Evolutionary conservation across 2,797 vertebrate genomes (phyloP), one percentile per base, ranked within the genome.

Genomic region (Arrhamphus sclerolepis): DNA sequence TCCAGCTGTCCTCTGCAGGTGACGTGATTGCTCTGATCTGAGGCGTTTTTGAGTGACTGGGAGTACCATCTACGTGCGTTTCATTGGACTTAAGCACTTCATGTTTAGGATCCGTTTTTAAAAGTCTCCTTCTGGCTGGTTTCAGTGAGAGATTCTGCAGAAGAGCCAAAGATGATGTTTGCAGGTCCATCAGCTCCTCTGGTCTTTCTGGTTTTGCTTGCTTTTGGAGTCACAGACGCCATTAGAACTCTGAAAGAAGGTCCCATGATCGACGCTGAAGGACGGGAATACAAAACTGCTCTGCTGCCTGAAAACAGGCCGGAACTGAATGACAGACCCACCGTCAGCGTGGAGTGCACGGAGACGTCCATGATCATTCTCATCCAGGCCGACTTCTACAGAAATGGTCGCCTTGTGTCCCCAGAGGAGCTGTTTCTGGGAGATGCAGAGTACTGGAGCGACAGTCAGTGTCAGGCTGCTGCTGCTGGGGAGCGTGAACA

Each of bases 361-460:
- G 80, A 77, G 0, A 2, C 7, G 1, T 52, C 62, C 16, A 83
- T 87, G 83, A 65, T 78, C 4, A 2, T 84, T 0, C n/a, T 47
- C 43, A 65, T 88, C 9, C 64, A 70, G 24, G 55, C 75, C 20
- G 74, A 77, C 48, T n/a, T 81, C 28, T 77, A 43, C 16, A 47
- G 41, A 21, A 74, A 41, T 1, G 62, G 78, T 1, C 59, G 3
- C 0, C 53, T 20, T 0, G 24, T 72, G 20, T 68, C 68, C 16
- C 58, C 78, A 6, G 51, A 1, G 0, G 78, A 87, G 14, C 24
- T 87, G n/a, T 75, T 61, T 22, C 17, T 84, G 46, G 85, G 85
- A 0, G 62, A 46, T 5, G 19, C 16, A 0, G 4, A 48, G 14
- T 29, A 41, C 19, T 58, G 56, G 0, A 49, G 44, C 24, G n/a